Base-by-base conservation (phyloP, 2,888 invertebrate species). In the Lagria hirta region DNA sequence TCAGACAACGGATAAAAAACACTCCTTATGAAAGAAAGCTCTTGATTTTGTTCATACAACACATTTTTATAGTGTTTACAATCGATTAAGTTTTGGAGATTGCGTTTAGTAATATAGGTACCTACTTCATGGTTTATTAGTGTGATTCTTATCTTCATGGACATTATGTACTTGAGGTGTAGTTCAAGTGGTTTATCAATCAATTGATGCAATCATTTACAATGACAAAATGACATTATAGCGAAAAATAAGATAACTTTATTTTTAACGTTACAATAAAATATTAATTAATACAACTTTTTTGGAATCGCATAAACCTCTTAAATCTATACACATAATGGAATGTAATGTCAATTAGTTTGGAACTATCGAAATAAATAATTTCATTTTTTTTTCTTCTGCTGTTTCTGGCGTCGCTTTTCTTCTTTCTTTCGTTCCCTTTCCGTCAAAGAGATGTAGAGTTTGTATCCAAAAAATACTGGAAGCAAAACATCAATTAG, bases 401-500 rank as follows among this genome's bases (percentile, higher is more conserved):
- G 76, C 61, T 86, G 85, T 66, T 88, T 91, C 44, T 79, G 74
- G 64, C 83, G 86, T 64, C 81, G 84, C 72, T 92, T 92, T 62
- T 90, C 89, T 66, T 90, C 88, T 52, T 81, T 78, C 60, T 83
- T 85, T 47, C 75, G 72, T 58, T 90, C 84, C 62, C 88, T 86
- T 14, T 88, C 88, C 56, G 80, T 80, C 55, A 90, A 74, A 37
- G 87, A 87, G 70, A 82, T 84, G 73, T 88, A 87, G 35, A 93
- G 75, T 70, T 88, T 90, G 75, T 88, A 90, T 48, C 87, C 86
- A 72, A 92, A 88, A 74, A 91, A 88, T 47, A 83, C 92, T 92
- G 80, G 4, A 83, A 84, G 61, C 33, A 30, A 34, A 22, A 21
- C 16, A 43, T 32, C 49, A n/a, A n/a, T n/a, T n/a, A n/a, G n/a